Evolutionary conservation across 2,888 invertebrate species (phyloP).

Genomic region (Drosophila tanythrix): DNA sequence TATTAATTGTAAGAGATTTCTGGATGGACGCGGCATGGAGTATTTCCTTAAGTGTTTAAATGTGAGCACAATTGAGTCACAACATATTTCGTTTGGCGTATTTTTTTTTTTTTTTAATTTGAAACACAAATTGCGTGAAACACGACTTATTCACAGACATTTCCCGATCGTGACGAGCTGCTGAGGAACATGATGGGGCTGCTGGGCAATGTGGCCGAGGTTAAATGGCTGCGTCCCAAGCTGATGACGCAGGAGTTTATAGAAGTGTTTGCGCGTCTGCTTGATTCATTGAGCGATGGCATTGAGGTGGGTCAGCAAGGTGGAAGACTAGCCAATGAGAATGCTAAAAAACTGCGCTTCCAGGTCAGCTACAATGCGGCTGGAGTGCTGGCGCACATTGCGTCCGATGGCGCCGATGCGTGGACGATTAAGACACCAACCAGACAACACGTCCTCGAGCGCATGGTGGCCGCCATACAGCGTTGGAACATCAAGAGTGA

Average conservation of each 20-base stretch:
- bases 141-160: slow-evolving; percentile 87
- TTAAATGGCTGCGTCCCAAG: slow-evolving; percentile 91
- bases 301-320: slow-evolving; percentile 90
- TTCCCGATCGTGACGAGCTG: slow-evolving; percentile 94
- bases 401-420: slow-evolving; percentile 93
- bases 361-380: slow-evolving; percentile 97
- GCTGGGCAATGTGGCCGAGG: slow-evolving; percentile 98
- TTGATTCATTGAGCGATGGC: slow-evolving; percentile 94
- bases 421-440: slow-evolving; percentile 92
- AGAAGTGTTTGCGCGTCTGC: slow-evolving; percentile 92
- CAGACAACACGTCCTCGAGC: slow-evolving; percentile 89
- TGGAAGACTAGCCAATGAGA: slow-evolving; percentile 58
- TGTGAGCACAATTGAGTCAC: slow-evolving; percentile 86
- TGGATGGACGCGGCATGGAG: slow-evolving; percentile 95
- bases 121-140: neutral
- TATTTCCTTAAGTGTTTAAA: slow-evolving; percentile 94
- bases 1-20: slow-evolving; percentile 95
- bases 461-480: slow-evolving; percentile 93
- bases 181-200: slow-evolving; percentile 99
- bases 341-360: slow-evolving; percentile 74
- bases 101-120: neutral
- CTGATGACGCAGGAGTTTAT: slow-evolving; percentile 95
- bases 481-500: slow-evolving; percentile 95
- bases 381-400: slow-evolving; percentile 97
- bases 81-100: neutral